Evolutionary conservation across 2,113 vertebrate genomes (phyloP).

Genomic region (Ceyx melanurus): DNA sequence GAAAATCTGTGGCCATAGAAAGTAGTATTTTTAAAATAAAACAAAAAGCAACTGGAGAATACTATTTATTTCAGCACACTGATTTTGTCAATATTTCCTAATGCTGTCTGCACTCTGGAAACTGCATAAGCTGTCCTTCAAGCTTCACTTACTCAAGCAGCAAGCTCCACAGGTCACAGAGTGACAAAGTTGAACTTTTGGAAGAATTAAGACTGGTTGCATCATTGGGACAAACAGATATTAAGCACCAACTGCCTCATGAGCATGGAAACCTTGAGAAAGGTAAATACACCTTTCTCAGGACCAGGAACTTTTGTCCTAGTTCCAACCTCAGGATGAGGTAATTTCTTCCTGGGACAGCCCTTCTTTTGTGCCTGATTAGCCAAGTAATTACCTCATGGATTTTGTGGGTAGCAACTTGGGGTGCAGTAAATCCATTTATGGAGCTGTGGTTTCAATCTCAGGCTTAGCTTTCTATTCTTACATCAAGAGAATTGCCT

Average conservation of each 20-base stretch:
- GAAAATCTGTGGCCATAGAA: constrained; percentile 43
- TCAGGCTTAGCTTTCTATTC: background rate
- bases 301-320: background rate
- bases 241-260: background rate
- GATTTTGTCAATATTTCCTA: constrained; percentile 41
- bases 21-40: constrained; percentile 27
- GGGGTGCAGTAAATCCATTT: background rate
- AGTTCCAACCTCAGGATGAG: constrained; percentile 24
- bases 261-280: constrained; percentile 11
- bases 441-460: constrained; percentile 30
- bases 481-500: background rate
- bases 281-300: constrained; percentile 1
- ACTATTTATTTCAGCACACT: background rate
- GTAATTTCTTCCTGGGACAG: constrained; percentile 44
- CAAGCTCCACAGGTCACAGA: background rate
- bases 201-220: background rate
- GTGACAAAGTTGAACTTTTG: background rate
- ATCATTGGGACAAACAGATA: background rate
- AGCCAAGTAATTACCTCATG: constrained; percentile 46
- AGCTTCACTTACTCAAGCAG: background rate
- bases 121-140: background rate
- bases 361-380: constrained; percentile 21
- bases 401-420: constrained; percentile 4
- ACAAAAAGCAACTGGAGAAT: constrained; percentile 2
- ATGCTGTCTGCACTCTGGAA: constrained; percentile 13